phyloP scores from a whole-genome alignment of 1,140 invertebrate genomes.

The Ips nitidus region DNA sequence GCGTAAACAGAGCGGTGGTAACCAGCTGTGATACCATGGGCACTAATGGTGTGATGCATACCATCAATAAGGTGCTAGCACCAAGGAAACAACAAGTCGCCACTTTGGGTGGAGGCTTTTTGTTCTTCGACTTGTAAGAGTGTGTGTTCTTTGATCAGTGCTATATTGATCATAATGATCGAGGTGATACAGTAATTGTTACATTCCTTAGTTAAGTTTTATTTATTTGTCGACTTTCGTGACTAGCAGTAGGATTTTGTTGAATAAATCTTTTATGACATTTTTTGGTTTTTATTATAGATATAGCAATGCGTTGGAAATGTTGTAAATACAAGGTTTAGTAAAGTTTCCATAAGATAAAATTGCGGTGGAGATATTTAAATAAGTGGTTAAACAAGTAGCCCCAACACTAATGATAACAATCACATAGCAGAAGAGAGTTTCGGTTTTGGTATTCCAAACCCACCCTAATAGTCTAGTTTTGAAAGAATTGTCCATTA shows the following conservation, averaged over 20 bases:
- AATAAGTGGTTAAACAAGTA: constrained; percentile 62
- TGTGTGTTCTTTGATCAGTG: constrained; percentile 6
- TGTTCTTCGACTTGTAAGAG: constrained; percentile 51
- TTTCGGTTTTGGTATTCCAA: constrained; percentile 39
- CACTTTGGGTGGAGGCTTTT: constrained; percentile 47
- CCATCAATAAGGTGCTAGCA: constrained; percentile 57
- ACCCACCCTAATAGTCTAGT: constrained; percentile 1
- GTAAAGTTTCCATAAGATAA: constrained; percentile 59
- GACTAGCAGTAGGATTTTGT: background rate
- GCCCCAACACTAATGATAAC: constrained; percentile 57
- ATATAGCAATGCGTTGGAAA: constrained; percentile 42
- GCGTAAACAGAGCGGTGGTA: constrained; percentile 58
- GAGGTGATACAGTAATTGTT: constrained; percentile 1
- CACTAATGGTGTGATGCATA: constrained; percentile 63
- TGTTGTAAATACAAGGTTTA: constrained; percentile 65
- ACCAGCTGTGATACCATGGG: constrained; percentile 62
- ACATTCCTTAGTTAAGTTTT: background rate
- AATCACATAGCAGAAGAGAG: constrained; percentile 49
- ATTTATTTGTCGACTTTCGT: background rate
- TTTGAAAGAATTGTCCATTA: background rate
- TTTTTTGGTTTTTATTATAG: constrained; percentile 13
- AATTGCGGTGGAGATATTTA: constrained; percentile 60
- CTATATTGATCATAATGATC: background rate
- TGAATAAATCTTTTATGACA: background rate
- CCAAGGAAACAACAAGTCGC: constrained; percentile 44